Evolutionary conservation across 2,113 vertebrate species (phyloP), one percentile per base, ranked within the genome.

Genomic region (Eonycteris spelaea): DNA sequence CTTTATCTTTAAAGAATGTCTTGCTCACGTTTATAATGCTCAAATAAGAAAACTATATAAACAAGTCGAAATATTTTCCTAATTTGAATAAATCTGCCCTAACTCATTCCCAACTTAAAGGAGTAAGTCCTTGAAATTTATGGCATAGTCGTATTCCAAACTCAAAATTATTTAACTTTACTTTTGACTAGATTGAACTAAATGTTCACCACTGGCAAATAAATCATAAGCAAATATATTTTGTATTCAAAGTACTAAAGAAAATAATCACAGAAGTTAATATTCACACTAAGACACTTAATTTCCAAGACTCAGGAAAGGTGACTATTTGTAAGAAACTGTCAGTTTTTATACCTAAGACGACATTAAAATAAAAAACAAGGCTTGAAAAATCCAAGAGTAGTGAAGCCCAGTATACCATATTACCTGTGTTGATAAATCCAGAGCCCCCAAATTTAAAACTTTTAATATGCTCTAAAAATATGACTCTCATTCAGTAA

Each of bases 101-200:
- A 73, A 63, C 30, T 89, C 65, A 91, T 86, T 79, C 35, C 61
- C 28, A 91, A 59, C 26, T 70, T 78, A 95, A 16, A 65, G 8
- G n/a, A 90, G 5, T 68, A 78, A 85, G 33, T 89, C 48, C 43
- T 89, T 91, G 35, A 35, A 40, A 84, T 78, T 77, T 92, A 90
- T 7, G 38, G 35, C 43, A 6, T 19, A 79, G 53, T 79, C 24
- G 5, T 63, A 63, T 38, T 73, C 13, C 11, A 87, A 30, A 8
- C 15, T 85, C 65, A 90, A 96, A 91, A 74, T 79, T 91, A 95
- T 51, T 91, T 89, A 83, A 75, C 43, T 89, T 88, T 85, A 84
- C 6, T 80, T 95, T 93, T 87, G 19, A 91, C 51, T 92, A 95
- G 16, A 45, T 75, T 35, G 68, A 86, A 94, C 28, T 70, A 90